phyloP scores from a whole-genome alignment of 2,797 vertebrate genomes.

The Pipistrellus pipistrellus region DNA sequence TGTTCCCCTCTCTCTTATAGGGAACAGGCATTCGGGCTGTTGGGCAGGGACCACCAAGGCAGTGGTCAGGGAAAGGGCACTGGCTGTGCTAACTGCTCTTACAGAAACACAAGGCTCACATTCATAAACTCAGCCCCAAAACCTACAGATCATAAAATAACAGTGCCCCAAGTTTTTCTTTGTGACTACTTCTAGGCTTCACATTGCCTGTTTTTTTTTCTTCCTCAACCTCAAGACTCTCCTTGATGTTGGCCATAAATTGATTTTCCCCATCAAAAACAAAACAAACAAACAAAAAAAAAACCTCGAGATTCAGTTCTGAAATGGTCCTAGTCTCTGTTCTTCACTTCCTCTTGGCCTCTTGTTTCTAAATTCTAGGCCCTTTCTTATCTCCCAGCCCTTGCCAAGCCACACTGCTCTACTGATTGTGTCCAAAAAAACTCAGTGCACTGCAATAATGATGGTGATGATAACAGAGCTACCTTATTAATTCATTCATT shows the following conservation, averaged over 20 bases:
- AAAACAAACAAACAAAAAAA: no score
- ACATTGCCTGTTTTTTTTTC: neutral
- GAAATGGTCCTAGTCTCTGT: neutral
- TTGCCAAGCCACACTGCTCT: neutral
- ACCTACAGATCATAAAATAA: neutral
- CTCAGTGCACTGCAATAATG: neutral
- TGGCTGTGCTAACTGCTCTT: neutral
- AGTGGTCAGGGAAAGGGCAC: neutral
- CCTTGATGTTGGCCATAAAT: constrained; percentile 12
- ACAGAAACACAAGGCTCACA: neutral
- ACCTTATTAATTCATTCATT: neutral
- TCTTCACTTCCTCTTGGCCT: neutral
- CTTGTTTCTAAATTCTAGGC: neutral
- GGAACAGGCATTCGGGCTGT: neutral
- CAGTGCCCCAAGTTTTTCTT: neutral
- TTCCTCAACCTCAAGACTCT: neutral
- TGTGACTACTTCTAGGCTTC: neutral
- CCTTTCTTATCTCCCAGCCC: neutral
- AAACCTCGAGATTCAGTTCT: neutral
- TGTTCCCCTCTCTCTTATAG: neutral
- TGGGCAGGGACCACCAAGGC: neutral
- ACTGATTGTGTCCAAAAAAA: neutral
- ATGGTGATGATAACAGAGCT: neutral
- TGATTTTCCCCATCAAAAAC: constrained; percentile 4
- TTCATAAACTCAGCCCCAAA: neutral